Evolutionary conservation across 2,888 invertebrate species (phyloP).

Genomic region (Diarsia mendica): DNA sequence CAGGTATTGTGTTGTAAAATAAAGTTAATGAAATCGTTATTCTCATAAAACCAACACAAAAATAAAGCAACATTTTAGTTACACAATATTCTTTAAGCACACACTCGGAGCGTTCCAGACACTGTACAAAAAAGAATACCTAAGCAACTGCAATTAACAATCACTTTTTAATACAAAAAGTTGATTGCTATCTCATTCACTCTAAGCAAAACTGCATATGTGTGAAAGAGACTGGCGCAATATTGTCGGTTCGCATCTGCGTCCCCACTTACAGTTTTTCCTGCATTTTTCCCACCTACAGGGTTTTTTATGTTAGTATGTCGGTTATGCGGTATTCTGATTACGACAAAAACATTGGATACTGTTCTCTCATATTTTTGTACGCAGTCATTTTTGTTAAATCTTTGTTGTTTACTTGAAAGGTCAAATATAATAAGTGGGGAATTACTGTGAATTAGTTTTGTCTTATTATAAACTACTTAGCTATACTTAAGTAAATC

Average conservation of each 20-base stretch:
- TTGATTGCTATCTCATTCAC: slow-evolving; percentile 54
- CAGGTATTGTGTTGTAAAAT: slow-evolving; percentile 2
- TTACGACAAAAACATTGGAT: slow-evolving; percentile 51
- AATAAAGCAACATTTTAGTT: slow-evolving; percentile 55
- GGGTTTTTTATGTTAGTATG: slow-evolving; percentile 71
- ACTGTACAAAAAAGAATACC: slow-evolving; percentile 66
- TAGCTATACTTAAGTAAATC: background rate
- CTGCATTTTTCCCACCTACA: slow-evolving; percentile 75
- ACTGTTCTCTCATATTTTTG: background rate
- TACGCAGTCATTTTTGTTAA: background rate
- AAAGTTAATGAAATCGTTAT: slow-evolving; percentile 28
- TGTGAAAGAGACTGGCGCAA: slow-evolving; percentile 64
- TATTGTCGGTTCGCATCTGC: slow-evolving; percentile 71
- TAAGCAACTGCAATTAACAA: slow-evolving; percentile 75
- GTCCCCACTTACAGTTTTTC: slow-evolving; percentile 76
- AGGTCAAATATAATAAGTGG: slow-evolving; percentile 12
- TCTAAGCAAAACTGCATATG: slow-evolving; percentile 30
- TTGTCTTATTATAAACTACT: background rate
- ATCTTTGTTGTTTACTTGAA: background rate
- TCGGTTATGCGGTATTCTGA: slow-evolving; percentile 57
- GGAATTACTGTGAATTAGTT: background rate
- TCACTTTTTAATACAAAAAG: slow-evolving; percentile 69
- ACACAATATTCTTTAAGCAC: slow-evolving; percentile 64
- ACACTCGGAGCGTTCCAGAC: slow-evolving; percentile 62
- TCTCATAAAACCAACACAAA: slow-evolving; percentile 34